phyloP scores from a whole-genome alignment of 2,113 vertebrate species.

The Larimichthys polyactis region DNA sequence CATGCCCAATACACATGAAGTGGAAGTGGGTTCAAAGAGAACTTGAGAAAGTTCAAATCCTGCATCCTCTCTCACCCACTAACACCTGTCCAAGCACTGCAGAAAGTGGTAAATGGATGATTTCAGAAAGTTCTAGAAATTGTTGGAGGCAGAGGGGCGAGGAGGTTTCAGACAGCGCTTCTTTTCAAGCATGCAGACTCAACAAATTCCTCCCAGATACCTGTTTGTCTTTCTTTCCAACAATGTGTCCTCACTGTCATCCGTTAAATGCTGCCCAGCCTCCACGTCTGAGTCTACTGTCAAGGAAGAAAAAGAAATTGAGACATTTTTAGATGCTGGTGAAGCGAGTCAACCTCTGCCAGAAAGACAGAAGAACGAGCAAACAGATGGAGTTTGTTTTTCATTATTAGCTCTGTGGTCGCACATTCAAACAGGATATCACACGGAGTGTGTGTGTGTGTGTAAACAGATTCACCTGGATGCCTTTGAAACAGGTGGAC shows the following conservation, averaged over 20 bases:
- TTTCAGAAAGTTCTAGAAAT: not conserved
- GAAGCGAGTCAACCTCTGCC: too few relatives aligned
- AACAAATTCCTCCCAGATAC: not conserved
- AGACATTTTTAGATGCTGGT: not conserved
- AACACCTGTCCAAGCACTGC: not conserved
- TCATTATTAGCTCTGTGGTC: not conserved
- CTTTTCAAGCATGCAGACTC: not conserved
- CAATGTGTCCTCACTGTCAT: not conserved
- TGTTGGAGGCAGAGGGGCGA: too few relatives aligned
- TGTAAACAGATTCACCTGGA: constrained; percentile 6
- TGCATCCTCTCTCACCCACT: not conserved
- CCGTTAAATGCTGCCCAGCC: not conserved
- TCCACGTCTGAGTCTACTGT: not conserved
- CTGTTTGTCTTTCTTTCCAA: not conserved
- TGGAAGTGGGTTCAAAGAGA: not conserved
- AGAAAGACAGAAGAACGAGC: not conserved
- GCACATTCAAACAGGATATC: not conserved
- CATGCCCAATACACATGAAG: not conserved
- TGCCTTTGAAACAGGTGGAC: constrained; percentile 39
- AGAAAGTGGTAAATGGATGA: not conserved
- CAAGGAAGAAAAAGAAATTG: not conserved
- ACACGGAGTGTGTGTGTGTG: not conserved
- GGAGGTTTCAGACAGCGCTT: not conserved
- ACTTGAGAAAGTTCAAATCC: not conserved
- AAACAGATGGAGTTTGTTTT: not conserved